Conservation (phyloP, 2,113 vertebrate species). For the Sinocyclocheilus grahami region DNA sequence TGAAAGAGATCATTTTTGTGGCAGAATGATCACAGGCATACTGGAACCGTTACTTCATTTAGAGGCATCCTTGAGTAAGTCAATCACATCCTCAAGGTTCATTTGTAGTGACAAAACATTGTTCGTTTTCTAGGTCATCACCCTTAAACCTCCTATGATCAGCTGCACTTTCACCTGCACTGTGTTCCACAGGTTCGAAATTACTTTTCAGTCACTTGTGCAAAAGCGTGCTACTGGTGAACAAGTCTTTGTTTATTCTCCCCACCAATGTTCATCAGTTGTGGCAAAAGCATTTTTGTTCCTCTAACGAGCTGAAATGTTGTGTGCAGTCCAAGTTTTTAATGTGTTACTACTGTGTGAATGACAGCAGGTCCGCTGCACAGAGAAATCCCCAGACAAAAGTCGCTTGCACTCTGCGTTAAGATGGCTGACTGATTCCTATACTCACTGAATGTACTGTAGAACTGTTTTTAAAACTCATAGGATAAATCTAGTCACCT, state of each 20-base stretch:
- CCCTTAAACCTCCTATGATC: not conserved
- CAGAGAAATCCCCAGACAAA: conserved; percentile 65
- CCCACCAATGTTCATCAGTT: not conserved
- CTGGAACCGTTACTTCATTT: not conserved
- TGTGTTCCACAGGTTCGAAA: not conserved
- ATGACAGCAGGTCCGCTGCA: conserved; percentile 83
- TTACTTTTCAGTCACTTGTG: not conserved
- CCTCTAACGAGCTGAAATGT: conserved; percentile 46
- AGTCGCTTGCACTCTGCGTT: conserved; percentile 80
- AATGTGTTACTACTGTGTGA: conserved; percentile 74
- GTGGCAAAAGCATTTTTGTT: conserved; percentile 20
- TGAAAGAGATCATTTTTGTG: not conserved
- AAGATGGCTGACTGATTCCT: conserved; percentile 87
- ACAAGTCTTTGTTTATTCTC: not conserved
- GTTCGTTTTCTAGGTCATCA: conserved; percentile 20
- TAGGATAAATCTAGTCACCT: conserved; percentile 95
- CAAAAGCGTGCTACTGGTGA: too few relatives aligned
- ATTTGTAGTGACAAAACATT: not conserved
- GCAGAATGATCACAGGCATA: conserved; percentile 17
- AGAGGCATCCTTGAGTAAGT: not conserved
- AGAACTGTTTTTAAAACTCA: conserved; percentile 89
- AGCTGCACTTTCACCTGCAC: conserved; percentile 2
- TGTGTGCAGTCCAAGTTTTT: conserved; percentile 44
- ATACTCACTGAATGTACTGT: conserved; percentile 99
- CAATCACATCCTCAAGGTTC: not conserved